Base-by-base conservation (phyloP, 2,797 vertebrate species). In the Percopsis omiscomaycus region DNA sequence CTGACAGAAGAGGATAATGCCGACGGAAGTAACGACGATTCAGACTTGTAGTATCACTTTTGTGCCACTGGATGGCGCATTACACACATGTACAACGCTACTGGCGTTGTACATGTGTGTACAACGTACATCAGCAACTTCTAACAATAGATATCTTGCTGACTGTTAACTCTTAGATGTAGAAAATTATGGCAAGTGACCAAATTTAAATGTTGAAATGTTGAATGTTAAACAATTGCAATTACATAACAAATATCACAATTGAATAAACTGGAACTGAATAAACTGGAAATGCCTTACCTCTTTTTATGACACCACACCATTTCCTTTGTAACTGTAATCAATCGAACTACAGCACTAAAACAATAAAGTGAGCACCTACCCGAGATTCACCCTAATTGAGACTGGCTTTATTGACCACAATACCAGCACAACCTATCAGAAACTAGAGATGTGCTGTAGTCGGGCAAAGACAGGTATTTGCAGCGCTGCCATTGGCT, bases 351-450 rank as follows among this genome's bases (percentile, higher is more conserved):
- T 63, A 11, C 53, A 32, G 51, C 59, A 62, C 27, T 73, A 60
- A 62, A 78, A 67, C 52, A 65, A 57, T 44, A 45, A 54, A 59
- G 32, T 56, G 53, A 13, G 52, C 27, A 37, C 54, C 66, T 51
- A 22, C 27, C 64, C 67, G 30, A 29, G 12, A 32, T 27, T 29
- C 37, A 16, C 54, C 65, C 64, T 81, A 75, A 78, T 71, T 75
- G 69, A 78, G 77, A 79, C 54, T 13, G 42, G 53, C 57, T 14
- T n/a, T 49, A 44, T 75, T 32, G 69, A 55, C 45, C 60, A 59
- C 55, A 3, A 22, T 16, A 45, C 47, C 5, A 16, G 66, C 10
- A 0, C 64, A 55, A 54, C 85, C 86, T 84, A 84, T 87, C 69
- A 71, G 59, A 74, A 51, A 13, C 0, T 45, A 55, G 59, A 8